Evolutionary conservation across 2,888 invertebrate genomes (phyloP).

Genomic region (Nemurella pictetii): DNA sequence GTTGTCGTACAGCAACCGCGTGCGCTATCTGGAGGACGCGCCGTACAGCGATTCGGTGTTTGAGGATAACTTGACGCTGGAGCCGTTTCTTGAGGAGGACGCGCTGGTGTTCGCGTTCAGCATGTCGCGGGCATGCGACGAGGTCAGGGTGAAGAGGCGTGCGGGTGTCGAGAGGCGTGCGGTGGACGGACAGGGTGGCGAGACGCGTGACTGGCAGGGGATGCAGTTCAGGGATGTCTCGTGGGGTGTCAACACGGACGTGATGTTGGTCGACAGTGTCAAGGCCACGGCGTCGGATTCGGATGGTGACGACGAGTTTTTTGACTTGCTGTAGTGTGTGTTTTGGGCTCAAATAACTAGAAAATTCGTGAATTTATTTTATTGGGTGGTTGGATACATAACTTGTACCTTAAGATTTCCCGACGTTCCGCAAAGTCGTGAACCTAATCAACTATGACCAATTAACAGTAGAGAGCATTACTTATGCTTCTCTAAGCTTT

Average conservation of each 20-base stretch:
- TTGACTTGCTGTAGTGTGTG: too few relatives aligned
- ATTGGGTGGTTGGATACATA: too few relatives aligned
- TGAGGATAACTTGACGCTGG: not conserved
- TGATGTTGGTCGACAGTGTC: not conserved
- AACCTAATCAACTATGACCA: too few relatives aligned
- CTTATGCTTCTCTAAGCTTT: too few relatives aligned
- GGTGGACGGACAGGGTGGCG: too few relatives aligned
- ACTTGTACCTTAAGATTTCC: too few relatives aligned
- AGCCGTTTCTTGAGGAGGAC: not conserved
- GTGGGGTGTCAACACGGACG: not conserved
- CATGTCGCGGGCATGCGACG: not conserved
- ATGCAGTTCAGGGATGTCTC: not conserved
- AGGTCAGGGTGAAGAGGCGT: not conserved
- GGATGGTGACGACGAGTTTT: not conserved
- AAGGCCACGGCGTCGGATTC: not conserved
- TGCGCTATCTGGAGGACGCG: not conserved
- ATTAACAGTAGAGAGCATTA: too few relatives aligned
- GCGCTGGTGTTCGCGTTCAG: not conserved
- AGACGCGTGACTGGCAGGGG: not conserved
- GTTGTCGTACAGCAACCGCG: not conserved
- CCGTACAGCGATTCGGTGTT: not conserved
- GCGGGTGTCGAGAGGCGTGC: not conserved
- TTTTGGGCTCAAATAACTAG: too few relatives aligned
- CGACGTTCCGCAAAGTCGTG: too few relatives aligned
- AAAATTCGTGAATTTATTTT: too few relatives aligned